Conservation (phyloP, 1,140 invertebrate genomes). For the Diorhabda sublineata region DNA sequence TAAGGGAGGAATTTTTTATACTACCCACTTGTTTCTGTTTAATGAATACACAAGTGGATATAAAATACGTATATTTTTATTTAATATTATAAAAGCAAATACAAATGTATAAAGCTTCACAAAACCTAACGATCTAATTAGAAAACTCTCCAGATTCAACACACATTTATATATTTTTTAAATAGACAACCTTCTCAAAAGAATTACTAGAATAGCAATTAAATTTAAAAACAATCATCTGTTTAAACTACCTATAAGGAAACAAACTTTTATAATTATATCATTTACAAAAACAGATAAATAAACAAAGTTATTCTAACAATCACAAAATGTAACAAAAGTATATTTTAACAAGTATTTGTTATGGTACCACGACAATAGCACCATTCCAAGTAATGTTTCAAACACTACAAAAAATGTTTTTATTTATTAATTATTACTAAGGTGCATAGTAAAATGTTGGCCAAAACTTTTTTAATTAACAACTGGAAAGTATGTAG, state of each 20-base stretch:
- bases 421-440: not conserved
- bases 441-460: no score
- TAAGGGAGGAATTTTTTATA: no score
- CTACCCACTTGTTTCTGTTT: no score
- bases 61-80: slow-evolving; percentile 28
- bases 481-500: no score
- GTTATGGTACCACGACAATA: slow-evolving; percentile 13
- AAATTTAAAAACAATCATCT: slow-evolving; percentile 6
- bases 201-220: slow-evolving; percentile 16
- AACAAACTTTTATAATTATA: slow-evolving; percentile 3
- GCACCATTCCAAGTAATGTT: slow-evolving; percentile 5
- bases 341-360: slow-evolving; percentile 7
- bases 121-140: slow-evolving; percentile 21
- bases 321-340: slow-evolving; percentile 20
- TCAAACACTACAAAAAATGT: slow-evolving; percentile 1
- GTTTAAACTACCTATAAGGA: slow-evolving; percentile 6
- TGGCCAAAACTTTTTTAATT: no score
- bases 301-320: slow-evolving; percentile 20
- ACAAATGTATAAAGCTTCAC: slow-evolving; percentile 37
- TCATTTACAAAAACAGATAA: slow-evolving; percentile 20
- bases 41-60: slow-evolving; percentile 18
- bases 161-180: slow-evolving; percentile 30
- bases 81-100: slow-evolving; percentile 26
- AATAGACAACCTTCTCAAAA: slow-evolving; percentile 18
- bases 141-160: slow-evolving; percentile 31